Percentiles rank a stretch among this genome's conserved stretches.
Conservation (phyloP, 2,797 vertebrate species). For the Manis pentadactyla region DNA sequence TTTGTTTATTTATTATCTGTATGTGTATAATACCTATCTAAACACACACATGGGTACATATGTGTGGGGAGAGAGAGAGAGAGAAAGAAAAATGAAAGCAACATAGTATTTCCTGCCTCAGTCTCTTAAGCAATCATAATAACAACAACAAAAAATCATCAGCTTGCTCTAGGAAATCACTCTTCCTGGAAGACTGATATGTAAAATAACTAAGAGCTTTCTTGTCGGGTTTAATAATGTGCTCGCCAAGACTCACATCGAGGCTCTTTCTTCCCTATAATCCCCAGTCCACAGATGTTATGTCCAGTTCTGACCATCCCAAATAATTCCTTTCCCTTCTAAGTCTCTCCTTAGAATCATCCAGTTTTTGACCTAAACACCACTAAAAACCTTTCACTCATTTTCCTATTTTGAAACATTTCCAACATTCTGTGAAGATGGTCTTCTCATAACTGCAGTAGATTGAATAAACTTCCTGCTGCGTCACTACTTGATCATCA, state of each 20-base stretch:
- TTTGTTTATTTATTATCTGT: not conserved
- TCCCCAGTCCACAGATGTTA: not conserved
- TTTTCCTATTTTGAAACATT: not conserved
- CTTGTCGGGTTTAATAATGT: not conserved
- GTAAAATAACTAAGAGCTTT: not conserved
- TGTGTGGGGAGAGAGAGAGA: not conserved
- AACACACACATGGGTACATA: fast-evolving
- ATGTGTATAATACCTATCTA: not conserved
- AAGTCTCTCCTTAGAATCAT: not conserved
- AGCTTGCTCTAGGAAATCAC: not conserved
- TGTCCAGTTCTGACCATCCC: not conserved
- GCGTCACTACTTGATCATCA: not conserved
- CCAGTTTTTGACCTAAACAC: not conserved
- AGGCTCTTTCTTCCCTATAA: not conserved
- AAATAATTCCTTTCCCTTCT: not conserved
- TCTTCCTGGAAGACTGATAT: not conserved
- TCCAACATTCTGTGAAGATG: not conserved
- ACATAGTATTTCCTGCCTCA: not conserved
- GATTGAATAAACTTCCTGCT: not conserved
- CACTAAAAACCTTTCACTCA: not conserved
- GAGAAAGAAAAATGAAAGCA: not conserved
- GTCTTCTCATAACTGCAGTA: not conserved
- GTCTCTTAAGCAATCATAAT: not conserved
- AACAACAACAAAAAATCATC: not conserved
- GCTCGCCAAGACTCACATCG: not conserved